These are phyloP conservation scores for Hecatera dysodea DNA, from an alignment of 2,888 invertebrate species.

Conservation along the genomic window DNA sequence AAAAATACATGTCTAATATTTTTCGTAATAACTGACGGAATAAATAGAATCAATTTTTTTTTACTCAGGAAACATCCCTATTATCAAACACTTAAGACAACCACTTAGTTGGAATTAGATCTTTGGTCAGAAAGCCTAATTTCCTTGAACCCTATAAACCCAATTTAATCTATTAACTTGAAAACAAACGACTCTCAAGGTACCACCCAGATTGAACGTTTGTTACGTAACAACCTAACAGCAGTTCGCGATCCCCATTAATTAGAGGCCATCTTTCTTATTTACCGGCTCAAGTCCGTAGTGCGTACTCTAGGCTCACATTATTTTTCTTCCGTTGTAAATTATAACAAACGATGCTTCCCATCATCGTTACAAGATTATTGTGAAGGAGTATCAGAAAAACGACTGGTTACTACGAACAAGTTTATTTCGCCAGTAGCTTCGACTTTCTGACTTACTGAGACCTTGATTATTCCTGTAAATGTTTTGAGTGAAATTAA, in stretches of 20 bases:
- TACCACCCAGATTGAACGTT: slow-evolving; percentile 17
- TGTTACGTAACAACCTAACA: slow-evolving; percentile 25
- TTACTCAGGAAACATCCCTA: too few species aligned
- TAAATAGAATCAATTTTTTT: too few species aligned
- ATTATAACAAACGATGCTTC: slow-evolving; percentile 46
- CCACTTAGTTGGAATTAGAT: neutral
- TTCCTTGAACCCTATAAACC: neutral
- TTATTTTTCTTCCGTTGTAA: slow-evolving; percentile 32
- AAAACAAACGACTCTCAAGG: slow-evolving; percentile 8
- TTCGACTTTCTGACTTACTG: too few species aligned
- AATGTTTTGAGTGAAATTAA: too few species aligned
- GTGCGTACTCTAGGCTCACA: slow-evolving; percentile 18
- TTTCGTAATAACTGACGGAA: too few species aligned
- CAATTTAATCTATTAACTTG: slow-evolving; percentile 12
- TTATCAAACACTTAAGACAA: too few species aligned
- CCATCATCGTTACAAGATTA: slow-evolving; percentile 27
- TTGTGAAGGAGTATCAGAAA: slow-evolving; percentile 6
- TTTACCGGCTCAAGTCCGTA: slow-evolving; percentile 43
- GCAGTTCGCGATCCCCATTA: slow-evolving; percentile 36
- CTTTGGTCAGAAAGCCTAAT: neutral
- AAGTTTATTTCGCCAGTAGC: too few species aligned
- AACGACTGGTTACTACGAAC: neutral
- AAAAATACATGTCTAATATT: too few species aligned
- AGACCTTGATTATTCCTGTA: too few species aligned
- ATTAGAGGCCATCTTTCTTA: slow-evolving; percentile 53